Conservation (phyloP, 2,888 invertebrate genomes). For the Criorhina ranunculi region DNA sequence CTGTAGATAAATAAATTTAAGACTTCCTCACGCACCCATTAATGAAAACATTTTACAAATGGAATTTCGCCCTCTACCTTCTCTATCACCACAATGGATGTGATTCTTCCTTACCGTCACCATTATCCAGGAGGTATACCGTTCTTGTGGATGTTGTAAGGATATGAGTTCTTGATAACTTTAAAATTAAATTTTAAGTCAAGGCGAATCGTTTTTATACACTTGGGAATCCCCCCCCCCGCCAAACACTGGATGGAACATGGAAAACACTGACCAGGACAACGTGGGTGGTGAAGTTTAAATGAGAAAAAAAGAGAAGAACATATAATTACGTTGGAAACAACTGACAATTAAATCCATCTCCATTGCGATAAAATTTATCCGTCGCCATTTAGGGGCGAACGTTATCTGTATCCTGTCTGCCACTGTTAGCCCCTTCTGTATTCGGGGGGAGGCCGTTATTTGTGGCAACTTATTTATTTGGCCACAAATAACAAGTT, state of each 20-base stretch:
- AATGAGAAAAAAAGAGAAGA: no score
- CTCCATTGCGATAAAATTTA: slow-evolving; percentile 38
- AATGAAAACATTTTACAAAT: slow-evolving; percentile 37
- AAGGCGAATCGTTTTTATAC: slow-evolving; percentile 21
- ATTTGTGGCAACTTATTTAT: slow-evolving; percentile 27
- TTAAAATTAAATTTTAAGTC: slow-evolving; percentile 46
- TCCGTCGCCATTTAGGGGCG: slow-evolving; percentile 16
- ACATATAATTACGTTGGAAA: slow-evolving; percentile 46
- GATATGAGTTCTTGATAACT: slow-evolving; percentile 35
- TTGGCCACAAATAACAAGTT: slow-evolving; percentile 33
- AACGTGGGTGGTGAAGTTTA: no score
- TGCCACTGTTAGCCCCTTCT: background rate
- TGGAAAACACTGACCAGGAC: background rate
- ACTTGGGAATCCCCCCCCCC: no score
- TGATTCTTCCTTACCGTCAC: background rate
- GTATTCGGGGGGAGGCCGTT: background rate
- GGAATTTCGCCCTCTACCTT: slow-evolving; percentile 1
- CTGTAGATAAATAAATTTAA: slow-evolving; percentile 28
- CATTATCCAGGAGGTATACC: background rate
- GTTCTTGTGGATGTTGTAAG: background rate
- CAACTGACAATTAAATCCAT: slow-evolving; percentile 51
- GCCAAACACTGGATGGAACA: no score
- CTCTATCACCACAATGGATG: background rate
- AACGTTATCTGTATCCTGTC: background rate
- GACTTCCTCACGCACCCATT: slow-evolving; percentile 23